Base-by-base conservation (phyloP, 64 coral and sea anemone genomes). In the Porites lutea region DNA sequence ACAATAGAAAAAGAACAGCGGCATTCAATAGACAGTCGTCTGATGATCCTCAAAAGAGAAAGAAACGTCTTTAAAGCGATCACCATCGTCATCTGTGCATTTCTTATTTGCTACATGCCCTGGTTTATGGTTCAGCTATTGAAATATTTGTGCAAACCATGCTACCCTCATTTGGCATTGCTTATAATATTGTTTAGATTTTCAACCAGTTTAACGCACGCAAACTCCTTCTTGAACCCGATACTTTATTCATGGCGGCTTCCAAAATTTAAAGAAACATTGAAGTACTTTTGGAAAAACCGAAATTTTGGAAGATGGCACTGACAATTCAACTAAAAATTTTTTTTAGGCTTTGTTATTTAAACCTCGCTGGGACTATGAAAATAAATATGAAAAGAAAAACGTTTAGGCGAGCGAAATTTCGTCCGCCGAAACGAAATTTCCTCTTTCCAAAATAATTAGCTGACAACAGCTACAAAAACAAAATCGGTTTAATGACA, bases 41-140 rank as follows among this genome's bases (percentile, higher is more conserved):
- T 14, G n/a, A 55, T 44, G n/a, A 62, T 59, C 13, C 16, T 77
- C 3, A 3, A 75, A 63, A 89, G 72, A 77, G 73, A 89, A 43
- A 64, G 52, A 77, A 77, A 89, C 13, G 57, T 75, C 37, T 76
- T 75, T 9, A 77, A 75, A 73, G 54, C 87, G 16, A 89, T 89
- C 47, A 18, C 45, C 48, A 7, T 89, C 27, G 75, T 89, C 37
- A 12, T 89, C 3, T 12, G 18, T 18, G 14, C 75, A 54, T 78
- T 89, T 18, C 27, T 75, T 11, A 21, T 59, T 11, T 89, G 87
- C 14, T 89, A 64, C 47, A 63, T 52, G n/a, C 87, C 87, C 37
- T 54, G 70, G 58, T 65, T 89, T 14, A 73, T 77, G 4, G 57
- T 61, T 22, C 21, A 50, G 0, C 4, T 58, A 3, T 54, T 89